phyloP scores from a whole-genome alignment of 2,113 vertebrate genomes.

The Axis porcinus region DNA sequence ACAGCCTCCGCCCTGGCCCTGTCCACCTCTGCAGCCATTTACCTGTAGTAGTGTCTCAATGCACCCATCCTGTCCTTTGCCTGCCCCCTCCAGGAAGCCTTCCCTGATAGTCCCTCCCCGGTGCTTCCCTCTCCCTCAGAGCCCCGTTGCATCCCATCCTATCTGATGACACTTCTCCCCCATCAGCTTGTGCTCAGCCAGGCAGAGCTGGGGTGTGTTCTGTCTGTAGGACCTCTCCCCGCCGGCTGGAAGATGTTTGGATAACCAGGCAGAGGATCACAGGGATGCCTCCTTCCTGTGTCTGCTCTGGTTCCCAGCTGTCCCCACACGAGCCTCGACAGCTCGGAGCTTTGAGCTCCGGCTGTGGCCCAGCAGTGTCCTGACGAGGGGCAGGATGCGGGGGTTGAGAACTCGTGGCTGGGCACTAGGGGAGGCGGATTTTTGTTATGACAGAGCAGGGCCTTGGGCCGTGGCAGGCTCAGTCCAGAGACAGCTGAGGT shows the following conservation, averaged over 20 bases:
- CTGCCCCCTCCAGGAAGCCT: background rate
- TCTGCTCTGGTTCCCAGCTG: conserved; percentile 42
- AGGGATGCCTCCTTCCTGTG: background rate
- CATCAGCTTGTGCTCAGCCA: too few relatives aligned
- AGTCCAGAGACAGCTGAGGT: background rate
- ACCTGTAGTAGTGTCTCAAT: background rate
- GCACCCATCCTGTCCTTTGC: background rate
- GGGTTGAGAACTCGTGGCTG: background rate
- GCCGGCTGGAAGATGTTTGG: background rate
- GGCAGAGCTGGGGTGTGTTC: background rate
- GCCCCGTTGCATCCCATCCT: rapidly evolving
- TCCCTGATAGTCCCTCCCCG: background rate
- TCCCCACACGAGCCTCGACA: background rate
- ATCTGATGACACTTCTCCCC: background rate
- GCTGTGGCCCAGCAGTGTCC: conserved; percentile 42
- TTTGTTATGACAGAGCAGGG: conserved; percentile 47
- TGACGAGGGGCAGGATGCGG: background rate
- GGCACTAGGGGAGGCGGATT: background rate
- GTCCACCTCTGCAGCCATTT: background rate
- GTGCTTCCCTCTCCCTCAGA: background rate
- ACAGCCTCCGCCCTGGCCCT: background rate
- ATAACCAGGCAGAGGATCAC: background rate
- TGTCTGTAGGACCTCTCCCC: background rate
- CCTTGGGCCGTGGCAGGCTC: conserved; percentile 22
- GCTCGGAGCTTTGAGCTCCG: background rate